Evolutionary conservation across 2,888 invertebrate species (phyloP), one percentile per base, ranked within the genome.

Genomic region (Tipula lateralis): DNA sequence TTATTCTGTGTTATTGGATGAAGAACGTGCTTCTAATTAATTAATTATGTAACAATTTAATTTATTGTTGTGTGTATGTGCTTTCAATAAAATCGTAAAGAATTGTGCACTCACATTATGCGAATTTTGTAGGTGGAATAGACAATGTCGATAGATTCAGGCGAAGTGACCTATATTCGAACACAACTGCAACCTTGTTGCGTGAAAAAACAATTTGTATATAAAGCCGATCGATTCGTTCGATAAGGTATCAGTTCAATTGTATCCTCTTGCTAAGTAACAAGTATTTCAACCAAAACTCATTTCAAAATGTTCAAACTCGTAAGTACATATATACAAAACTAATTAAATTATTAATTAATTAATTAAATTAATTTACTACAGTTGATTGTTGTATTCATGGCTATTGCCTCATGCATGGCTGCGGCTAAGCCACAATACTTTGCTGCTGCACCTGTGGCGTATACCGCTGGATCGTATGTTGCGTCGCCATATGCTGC

Each of bases 401-500:
- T 85, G 34, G 86, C 86, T 30, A 85, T 85, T 24, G 84, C 66
- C 24, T 66, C 66, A 66, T 66, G 66, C 80, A 85, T 85, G 29
- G 80, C 85, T n/a, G 84, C 86, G 24, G 85, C 86, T 19, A 83
- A 83, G 39, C 85, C 83, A 29, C 34, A 83, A 9, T 84, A 86
- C 44, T 85, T 86, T 39, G 85, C 85, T 80, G 84, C 86, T n/a
- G 84, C 86, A 66, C 85, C 86, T n/a, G 84, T 83, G 30, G 66
- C 66, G 9, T 66, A 66, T 9, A 66, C 66, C 66, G 66, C 66
- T 3, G 66, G 66, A 66, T 66, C 66, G 9, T 66, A 66, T 66
- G 85, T 86, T 32, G 85, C 81, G n/a, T 84, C 84, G 34, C 84
- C 85, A 39, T 85, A 85, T 29, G 84, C 84, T 34, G 24, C 82